phyloP scores from a whole-genome alignment of 2,113 vertebrate genomes.

The Petroica traversi region DNA sequence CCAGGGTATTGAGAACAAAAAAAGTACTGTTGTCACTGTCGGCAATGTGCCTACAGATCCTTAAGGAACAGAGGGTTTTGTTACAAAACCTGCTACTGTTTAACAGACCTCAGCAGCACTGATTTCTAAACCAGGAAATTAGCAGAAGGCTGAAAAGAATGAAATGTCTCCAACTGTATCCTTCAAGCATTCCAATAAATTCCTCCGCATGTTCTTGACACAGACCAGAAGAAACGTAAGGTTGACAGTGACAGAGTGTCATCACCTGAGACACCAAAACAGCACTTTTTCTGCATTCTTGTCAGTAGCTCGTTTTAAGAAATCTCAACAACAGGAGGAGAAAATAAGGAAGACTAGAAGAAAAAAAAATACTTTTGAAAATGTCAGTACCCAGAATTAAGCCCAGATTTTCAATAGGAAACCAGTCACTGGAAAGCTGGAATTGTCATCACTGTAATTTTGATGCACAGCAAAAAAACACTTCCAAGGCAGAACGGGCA shows the following conservation, averaged over 20 bases:
- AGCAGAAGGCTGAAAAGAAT: neutral
- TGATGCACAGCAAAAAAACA: neutral
- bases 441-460: neutral
- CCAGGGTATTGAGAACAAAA: neutral
- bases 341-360: neutral
- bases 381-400: neutral
- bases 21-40: rapidly evolving
- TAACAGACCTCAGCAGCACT: neutral
- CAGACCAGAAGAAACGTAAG: neutral
- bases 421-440: neutral
- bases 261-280: neutral
- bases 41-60: neutral
- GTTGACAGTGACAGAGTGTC: neutral
- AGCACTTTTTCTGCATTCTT: rapidly evolving
- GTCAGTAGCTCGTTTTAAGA: neutral
- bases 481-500: neutral
- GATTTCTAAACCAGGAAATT: neutral
- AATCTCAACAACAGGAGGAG: neutral
- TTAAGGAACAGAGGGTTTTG: neutral
- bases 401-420: neutral
- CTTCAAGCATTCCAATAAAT: neutral
- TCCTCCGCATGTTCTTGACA: neutral
- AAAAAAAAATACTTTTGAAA: neutral
- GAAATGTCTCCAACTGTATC: neutral
- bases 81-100: neutral